Percentiles rank a stretch among this genome's conserved stretches.
Conservation (phyloP, 2,113 vertebrate genomes). For the Recurvirostra avosetta region DNA sequence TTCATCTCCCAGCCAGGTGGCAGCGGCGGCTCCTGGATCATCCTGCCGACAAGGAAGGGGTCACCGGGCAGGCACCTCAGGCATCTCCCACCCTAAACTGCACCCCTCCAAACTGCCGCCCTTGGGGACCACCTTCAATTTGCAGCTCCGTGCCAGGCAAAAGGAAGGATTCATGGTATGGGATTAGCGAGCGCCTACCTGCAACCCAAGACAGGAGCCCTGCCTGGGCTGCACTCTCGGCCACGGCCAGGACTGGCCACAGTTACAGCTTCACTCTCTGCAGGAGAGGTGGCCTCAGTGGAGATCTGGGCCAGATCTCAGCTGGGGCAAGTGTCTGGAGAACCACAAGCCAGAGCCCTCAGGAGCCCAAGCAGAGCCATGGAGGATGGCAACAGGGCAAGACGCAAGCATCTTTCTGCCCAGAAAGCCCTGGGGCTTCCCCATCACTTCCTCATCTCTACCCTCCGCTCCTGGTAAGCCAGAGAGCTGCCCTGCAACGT, state of each 20-base stretch:
- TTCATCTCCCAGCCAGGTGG: conserved; percentile 99
- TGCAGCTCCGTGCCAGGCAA: not conserved
- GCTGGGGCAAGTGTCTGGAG: not conserved
- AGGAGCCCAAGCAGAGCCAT: not conserved
- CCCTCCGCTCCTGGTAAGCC: not conserved
- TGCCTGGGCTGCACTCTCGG: not conserved
- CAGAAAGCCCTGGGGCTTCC: not conserved
- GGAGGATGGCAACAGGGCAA: fast-evolving
- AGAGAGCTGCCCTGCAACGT: fast-evolving
- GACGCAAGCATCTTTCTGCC: not conserved
- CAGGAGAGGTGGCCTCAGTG: not conserved
- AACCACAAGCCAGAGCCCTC: not conserved
- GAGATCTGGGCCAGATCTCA: not conserved
- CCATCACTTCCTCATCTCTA: not conserved
- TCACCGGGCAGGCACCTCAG: not conserved
- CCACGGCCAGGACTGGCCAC: not conserved
- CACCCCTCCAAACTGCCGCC: not conserved
- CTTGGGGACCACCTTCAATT: not conserved
- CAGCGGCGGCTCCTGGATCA: conserved; percentile 97
- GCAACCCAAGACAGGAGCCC: not conserved
- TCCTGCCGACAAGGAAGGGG: conserved; percentile 72
- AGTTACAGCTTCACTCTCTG: not conserved
- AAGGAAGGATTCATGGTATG: not conserved
- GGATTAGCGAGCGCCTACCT: not conserved
- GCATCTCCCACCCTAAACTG: not conserved